A percentile compares a stretch with the other conserved stretches of the same genome.
phyloP scores from a whole-genome alignment of 2,888 invertebrate genomes.

The Caenorhabditis virilis region DNA sequence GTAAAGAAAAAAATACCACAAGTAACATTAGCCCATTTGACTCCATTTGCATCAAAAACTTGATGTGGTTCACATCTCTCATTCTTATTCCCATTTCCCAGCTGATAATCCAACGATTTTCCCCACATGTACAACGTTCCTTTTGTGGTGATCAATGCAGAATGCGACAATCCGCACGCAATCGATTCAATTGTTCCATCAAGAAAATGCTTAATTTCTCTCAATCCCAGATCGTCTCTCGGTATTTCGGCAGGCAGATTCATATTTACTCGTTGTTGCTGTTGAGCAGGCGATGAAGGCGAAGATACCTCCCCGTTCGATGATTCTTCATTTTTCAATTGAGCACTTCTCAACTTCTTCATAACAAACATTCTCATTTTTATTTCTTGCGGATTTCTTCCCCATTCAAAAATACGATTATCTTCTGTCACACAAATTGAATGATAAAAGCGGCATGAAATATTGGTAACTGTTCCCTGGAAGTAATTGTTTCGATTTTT shows the following conservation, averaged over 20 bases:
- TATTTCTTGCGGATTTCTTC: constrained; percentile 60
- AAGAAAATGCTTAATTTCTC: constrained; percentile 44
- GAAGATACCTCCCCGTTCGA: constrained; percentile 10
- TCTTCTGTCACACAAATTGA: constrained; percentile 55
- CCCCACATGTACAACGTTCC: constrained; percentile 64
- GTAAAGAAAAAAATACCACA: constrained; percentile 39
- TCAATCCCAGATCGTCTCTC: constrained; percentile 45
- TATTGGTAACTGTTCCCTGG: background rate
- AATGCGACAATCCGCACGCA: constrained; percentile 61
- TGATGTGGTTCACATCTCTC: constrained; percentile 55
- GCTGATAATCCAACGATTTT: constrained; percentile 59
- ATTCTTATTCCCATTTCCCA: constrained; percentile 59
- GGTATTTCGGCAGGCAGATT: constrained; percentile 46
- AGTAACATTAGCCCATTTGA: constrained; percentile 53
- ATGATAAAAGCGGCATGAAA: constrained; percentile 49
- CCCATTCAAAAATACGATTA: constrained; percentile 55
- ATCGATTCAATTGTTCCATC: constrained; percentile 38
- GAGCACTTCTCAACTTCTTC: constrained; percentile 45
- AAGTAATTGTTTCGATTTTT: background rate
- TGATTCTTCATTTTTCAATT: constrained; percentile 21
- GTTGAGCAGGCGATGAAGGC: constrained; percentile 1
- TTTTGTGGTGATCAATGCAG: constrained; percentile 53
- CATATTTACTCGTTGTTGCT: constrained; percentile 11
- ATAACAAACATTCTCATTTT: constrained; percentile 57
- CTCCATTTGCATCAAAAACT: constrained; percentile 50